Conservation (phyloP, 2,113 vertebrate species). For the Apeltes quadracus region DNA sequence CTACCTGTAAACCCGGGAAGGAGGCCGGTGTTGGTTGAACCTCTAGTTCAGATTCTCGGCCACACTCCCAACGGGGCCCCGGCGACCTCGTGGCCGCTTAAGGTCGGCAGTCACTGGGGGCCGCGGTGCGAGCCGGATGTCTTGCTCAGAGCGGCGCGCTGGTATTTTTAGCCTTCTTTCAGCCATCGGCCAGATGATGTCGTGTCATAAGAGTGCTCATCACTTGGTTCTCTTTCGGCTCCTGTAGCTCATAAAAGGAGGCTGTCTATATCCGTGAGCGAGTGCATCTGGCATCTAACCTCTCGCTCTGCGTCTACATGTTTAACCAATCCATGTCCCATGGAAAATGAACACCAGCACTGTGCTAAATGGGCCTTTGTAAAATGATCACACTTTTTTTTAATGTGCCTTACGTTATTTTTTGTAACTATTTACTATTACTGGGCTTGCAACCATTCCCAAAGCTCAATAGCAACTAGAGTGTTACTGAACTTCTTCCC, state of each 20-base stretch:
- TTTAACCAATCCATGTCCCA: constrained; percentile 42
- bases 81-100: constrained; percentile 35
- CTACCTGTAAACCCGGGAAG: not conserved
- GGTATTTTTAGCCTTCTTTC: constrained; percentile 66
- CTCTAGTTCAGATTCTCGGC: constrained; percentile 1
- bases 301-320: constrained; percentile 12
- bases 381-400: constrained; percentile 24
- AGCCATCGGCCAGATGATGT: constrained; percentile 53
- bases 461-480: not conserved
- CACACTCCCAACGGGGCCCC: constrained; percentile 15
- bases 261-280: not conserved
- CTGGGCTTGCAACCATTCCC: constrained; percentile 17
- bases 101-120: constrained; percentile 41
- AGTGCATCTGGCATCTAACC: constrained; percentile 4
- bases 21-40: not conserved
- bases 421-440: constrained; percentile 22
- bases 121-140: constrained; percentile 45
- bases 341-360: constrained; percentile 47
- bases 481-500: not conserved
- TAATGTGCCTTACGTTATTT: constrained; percentile 48
- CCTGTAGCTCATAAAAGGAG: constrained; percentile 19
- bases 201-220: constrained; percentile 51
- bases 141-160: constrained; percentile 38
- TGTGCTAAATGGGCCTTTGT: constrained; percentile 1
- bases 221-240: constrained; percentile 45